A percentile compares a stretch with the other conserved stretches of the same genome.
Conservation (phyloP, 2,797 vertebrate genomes). For the Numenius phaeopus region DNA sequence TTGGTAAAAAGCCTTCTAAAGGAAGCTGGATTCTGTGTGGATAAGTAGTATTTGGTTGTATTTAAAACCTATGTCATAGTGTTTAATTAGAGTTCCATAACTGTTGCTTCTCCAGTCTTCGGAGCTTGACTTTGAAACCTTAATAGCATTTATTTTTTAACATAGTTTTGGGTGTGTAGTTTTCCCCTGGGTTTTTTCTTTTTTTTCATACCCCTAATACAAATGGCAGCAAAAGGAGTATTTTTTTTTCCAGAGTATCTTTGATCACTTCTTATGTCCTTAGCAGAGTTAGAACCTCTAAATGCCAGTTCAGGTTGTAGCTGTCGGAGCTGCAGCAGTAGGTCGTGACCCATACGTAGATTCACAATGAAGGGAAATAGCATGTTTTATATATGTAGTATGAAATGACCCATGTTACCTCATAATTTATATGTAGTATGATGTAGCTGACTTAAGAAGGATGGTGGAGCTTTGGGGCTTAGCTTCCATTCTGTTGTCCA, state of each 20-base stretch:
- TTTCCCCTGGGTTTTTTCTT: not conserved
- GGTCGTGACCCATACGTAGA: accelerated
- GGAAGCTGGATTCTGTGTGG: not conserved
- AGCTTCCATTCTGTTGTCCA: not conserved
- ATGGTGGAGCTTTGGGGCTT: not conserved
- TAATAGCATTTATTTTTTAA: not conserved
- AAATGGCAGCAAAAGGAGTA: not conserved
- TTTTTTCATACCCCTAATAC: not conserved
- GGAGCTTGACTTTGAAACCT: not conserved
- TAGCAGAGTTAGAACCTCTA: not conserved
- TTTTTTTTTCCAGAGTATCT: not conserved
- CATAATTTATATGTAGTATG: not conserved
- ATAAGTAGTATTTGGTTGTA: not conserved
- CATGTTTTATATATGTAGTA: not conserved
- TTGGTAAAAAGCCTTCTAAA: not conserved
- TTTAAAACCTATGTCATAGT: not conserved
- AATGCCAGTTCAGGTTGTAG: not conserved
- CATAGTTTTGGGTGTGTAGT: not conserved
- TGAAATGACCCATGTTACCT: not conserved
- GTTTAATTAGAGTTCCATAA: not conserved
- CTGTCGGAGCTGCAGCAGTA: not conserved
- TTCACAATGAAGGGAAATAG: not conserved
- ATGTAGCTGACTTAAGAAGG: not conserved
- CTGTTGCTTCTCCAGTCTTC: not conserved
- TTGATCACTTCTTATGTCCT: not conserved